Percentiles rank a stretch among this genome's conserved stretches.
Evolutionary conservation across 2,888 invertebrate species (phyloP).

Genomic region (Abrostola triplasia): DNA sequence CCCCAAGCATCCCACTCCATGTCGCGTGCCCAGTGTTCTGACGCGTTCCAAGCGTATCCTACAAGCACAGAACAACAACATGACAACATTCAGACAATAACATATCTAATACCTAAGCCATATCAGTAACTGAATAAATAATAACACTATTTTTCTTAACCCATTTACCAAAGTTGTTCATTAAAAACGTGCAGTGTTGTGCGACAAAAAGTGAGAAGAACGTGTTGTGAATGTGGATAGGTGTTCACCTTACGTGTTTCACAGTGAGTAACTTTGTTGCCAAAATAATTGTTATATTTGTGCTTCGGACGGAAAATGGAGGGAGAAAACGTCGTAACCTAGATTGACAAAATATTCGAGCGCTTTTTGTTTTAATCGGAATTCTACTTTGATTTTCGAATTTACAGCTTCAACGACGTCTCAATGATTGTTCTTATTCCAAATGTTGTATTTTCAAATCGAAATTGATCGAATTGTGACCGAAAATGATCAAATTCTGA

Average conservation of each 20-base stretch:
- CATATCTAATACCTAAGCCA: conserved; percentile 52
- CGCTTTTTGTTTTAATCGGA: no score
- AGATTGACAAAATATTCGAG: no score
- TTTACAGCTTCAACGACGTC: no score
- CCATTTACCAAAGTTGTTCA: conserved; percentile 17
- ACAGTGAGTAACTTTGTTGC: background rate
- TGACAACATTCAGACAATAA: conserved; percentile 52
- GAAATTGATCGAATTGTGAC: no score
- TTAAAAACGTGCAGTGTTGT: conserved; percentile 4
- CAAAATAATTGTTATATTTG: conserved; percentile 1
- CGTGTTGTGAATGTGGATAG: conserved; percentile 42
- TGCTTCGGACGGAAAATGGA: background rate
- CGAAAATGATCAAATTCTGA: no score
- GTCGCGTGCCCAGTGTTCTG: conserved; percentile 56
- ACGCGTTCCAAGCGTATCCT: conserved; percentile 52
- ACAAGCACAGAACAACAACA: conserved; percentile 33
- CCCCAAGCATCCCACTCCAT: conserved; percentile 58
- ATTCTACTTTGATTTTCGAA: no score
- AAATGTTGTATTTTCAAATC: no score
- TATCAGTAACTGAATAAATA: conserved; percentile 47
- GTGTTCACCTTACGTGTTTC: background rate
- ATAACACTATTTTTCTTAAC: conserved; percentile 37
- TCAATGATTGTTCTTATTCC: no score
- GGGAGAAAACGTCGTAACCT: background rate
- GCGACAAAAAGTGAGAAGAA: conserved; percentile 1